phyloP scores from a whole-genome alignment of 2,113 vertebrate species.

The Microcebus murinus region DNA sequence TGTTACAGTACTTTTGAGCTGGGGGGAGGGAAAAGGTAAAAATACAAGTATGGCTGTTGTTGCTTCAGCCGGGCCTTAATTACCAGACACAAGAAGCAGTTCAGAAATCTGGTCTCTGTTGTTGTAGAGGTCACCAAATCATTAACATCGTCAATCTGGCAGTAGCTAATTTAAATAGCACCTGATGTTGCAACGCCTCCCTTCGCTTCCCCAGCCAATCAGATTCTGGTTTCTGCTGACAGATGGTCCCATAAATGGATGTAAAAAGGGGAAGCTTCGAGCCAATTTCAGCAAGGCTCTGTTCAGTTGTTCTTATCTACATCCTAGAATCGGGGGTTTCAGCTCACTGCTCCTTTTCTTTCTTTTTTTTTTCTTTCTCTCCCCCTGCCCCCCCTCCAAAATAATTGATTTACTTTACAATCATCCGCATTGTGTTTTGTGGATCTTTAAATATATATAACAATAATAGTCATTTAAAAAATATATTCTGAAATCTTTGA shows the following conservation, averaged over 20 bases:
- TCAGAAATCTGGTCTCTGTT: constrained; percentile 90
- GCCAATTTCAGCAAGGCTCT: constrained; percentile 88
- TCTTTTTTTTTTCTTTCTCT: constrained; percentile 61
- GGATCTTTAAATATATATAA: constrained; percentile 80
- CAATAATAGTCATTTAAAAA: constrained; percentile 76
- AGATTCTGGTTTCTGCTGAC: constrained; percentile 88
- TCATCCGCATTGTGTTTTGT: constrained; percentile 85
- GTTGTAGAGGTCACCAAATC: constrained; percentile 90
- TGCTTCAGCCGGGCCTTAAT: constrained; percentile 89
- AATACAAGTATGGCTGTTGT: constrained; percentile 85
- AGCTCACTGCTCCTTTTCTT: constrained; percentile 80
- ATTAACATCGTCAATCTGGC: constrained; percentile 92
- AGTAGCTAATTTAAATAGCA: constrained; percentile 92
- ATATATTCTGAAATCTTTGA: constrained; percentile 86
- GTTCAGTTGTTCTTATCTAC: constrained; percentile 86
- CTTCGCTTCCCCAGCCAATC: constrained; percentile 91
- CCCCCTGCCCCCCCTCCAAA: constrained; percentile 35
- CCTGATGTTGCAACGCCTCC: constrained; percentile 90
- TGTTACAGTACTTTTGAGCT: constrained; percentile 76
- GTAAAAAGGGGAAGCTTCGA: constrained; percentile 87
- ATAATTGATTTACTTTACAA: constrained; percentile 82
- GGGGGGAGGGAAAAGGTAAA: constrained; percentile 74
- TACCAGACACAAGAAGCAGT: constrained; percentile 91
- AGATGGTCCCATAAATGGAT: constrained; percentile 91
- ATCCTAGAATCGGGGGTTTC: constrained; percentile 86